Percentiles rank a stretch among this genome's conserved stretches.
phyloP scores from a whole-genome alignment of 2,888 invertebrate species.

The Platerodrilus igneus region DNA sequence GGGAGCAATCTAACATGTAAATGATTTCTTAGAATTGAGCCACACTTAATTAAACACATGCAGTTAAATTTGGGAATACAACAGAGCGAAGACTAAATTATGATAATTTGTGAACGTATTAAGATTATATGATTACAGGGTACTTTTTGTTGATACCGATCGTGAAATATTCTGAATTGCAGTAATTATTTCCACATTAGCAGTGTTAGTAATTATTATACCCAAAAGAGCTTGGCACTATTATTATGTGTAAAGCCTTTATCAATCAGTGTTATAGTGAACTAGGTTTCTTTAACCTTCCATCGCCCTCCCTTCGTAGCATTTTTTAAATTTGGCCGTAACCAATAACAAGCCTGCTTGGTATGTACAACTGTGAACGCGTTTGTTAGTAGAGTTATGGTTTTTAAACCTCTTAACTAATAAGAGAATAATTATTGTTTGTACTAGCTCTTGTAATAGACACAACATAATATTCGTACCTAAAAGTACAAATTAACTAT shows the following conservation, averaged over 20 bases:
- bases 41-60: slow-evolving; percentile 31
- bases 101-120: slow-evolving; percentile 40
- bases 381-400: too few species aligned
- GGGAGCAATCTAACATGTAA: slow-evolving; percentile 38
- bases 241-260: slow-evolving; percentile 45
- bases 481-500: too few species aligned
- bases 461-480: too few species aligned
- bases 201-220: slow-evolving; percentile 45
- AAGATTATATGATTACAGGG: slow-evolving; percentile 37
- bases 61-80: slow-evolving; percentile 27
- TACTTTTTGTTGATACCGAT: slow-evolving; percentile 41
- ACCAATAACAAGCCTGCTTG: too few species aligned
- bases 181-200: slow-evolving; percentile 51
- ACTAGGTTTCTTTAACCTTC: too few species aligned
- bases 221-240: slow-evolving; percentile 40
- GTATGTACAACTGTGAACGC: too few species aligned
- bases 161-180: slow-evolving; percentile 43
- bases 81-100: slow-evolving; percentile 32
- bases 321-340: too few species aligned
- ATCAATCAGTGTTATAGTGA: slow-evolving; percentile 45
- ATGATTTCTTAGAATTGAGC: slow-evolving; percentile 28
- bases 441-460: too few species aligned
- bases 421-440: too few species aligned
- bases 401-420: too few species aligned
- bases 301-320: too few species aligned